Conservation (phyloP, 2,888 invertebrate species). For the Clepsis dumicolana region DNA sequence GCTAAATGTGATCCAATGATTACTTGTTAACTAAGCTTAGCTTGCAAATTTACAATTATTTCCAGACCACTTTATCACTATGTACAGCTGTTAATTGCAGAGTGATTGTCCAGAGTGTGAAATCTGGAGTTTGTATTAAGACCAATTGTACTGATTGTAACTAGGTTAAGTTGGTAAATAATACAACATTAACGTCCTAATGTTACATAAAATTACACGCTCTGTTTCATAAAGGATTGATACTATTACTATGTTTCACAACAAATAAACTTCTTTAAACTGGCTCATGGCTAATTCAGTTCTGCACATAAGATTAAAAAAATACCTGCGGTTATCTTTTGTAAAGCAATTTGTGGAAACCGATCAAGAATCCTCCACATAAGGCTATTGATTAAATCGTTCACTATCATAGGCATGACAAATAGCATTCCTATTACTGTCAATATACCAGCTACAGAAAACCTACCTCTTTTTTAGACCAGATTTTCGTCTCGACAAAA, state of each 20-base stretch:
- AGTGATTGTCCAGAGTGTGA: neutral
- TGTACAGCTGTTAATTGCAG: neutral
- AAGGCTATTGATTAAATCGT: no score
- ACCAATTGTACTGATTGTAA: neutral
- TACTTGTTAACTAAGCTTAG: conserved; percentile 6
- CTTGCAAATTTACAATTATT: conserved; percentile 28
- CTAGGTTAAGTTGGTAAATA: neutral
- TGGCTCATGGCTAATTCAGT: neutral
- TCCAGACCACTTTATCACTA: conserved; percentile 9
- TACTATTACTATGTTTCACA: neutral
- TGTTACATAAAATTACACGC: neutral
- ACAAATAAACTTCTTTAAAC: neutral
- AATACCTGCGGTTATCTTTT: neutral
- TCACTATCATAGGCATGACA: no score
- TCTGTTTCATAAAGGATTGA: neutral
- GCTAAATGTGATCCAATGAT: conserved; percentile 19
- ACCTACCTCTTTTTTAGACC: no score
- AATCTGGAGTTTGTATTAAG: neutral
- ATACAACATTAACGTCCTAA: neutral
- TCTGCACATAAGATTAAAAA: neutral
- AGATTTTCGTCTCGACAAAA: no score
- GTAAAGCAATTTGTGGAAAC: no score
- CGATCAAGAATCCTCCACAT: no score
- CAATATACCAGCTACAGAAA: no score
- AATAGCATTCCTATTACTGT: no score